Evolutionary conservation across 1,140 invertebrate genomes (phyloP).

Genomic region (Ectropis grisescens): DNA sequence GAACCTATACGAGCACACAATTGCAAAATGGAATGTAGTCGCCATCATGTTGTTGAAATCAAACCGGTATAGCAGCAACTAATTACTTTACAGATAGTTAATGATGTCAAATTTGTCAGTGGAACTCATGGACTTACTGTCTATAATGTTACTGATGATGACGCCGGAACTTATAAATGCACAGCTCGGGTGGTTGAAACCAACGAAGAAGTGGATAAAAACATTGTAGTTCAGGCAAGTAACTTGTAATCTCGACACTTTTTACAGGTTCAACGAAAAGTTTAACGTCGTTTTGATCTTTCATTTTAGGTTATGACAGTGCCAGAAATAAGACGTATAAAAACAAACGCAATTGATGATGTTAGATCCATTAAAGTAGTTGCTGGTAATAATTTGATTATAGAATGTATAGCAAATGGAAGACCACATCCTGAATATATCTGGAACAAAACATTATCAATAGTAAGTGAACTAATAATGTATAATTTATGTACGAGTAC

Average conservation of each 20-base stretch:
- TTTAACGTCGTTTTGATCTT: too few species aligned
- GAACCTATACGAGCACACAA: too few species aligned
- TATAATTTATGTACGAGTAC: too few species aligned
- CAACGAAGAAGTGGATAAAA: slow-evolving; percentile 28
- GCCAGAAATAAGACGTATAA: slow-evolving; percentile 26
- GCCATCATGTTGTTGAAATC: too few species aligned
- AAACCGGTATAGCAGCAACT: too few species aligned
- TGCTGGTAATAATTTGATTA: slow-evolving; percentile 17
- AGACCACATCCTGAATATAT: slow-evolving; percentile 30
- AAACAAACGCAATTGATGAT: slow-evolving; percentile 25
- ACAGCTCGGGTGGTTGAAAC: slow-evolving; percentile 25
- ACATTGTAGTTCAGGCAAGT: slow-evolving; percentile 38
- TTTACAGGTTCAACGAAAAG: too few species aligned
- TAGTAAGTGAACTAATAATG: slow-evolving; percentile 18
- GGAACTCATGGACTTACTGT: slow-evolving; percentile 36
- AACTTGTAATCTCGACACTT: too few species aligned
- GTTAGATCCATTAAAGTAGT: slow-evolving; percentile 15
- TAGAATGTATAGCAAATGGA: slow-evolving; percentile 36
- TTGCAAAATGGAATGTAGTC: too few species aligned
- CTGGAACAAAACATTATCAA: slow-evolving; percentile 29
- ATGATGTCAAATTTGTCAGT: too few species aligned
- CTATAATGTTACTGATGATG: slow-evolving; percentile 31
- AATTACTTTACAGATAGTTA: too few species aligned
- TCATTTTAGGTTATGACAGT: slow-evolving; percentile 26
- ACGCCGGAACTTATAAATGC: slow-evolving; percentile 41